Conservation (phyloP, 2,888 invertebrate genomes). For the Ennomos quercinarius region DNA sequence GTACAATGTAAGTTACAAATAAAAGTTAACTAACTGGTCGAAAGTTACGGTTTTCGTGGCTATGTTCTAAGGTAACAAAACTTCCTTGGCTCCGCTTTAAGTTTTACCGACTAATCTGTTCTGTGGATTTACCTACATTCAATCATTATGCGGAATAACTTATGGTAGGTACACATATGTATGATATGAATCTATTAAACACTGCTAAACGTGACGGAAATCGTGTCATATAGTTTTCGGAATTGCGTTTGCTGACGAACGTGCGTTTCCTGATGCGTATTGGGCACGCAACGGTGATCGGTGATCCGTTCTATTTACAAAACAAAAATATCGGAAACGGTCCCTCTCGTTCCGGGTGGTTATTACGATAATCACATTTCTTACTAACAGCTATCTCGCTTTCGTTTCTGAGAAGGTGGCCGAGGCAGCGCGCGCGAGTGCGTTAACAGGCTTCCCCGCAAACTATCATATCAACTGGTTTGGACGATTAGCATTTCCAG, state of each 20-base stretch:
- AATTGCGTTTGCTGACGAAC: slow-evolving; percentile 1
- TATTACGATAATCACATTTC: slow-evolving; percentile 82
- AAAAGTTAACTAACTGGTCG: too few relatives aligned
- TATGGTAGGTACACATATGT: too few relatives aligned
- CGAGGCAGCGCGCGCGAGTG: slow-evolving; percentile 47
- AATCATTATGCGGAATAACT: too few relatives aligned
- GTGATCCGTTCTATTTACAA: slow-evolving; percentile 56
- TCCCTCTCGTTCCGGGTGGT: slow-evolving; percentile 72
- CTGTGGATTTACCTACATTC: too few relatives aligned
- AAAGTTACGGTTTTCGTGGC: too few relatives aligned
- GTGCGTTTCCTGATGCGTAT: slow-evolving; percentile 3
- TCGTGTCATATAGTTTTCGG: slow-evolving; percentile 10
- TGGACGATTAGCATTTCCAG: slow-evolving; percentile 78
- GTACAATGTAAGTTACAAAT: too few relatives aligned
- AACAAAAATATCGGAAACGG: slow-evolving; percentile 67
- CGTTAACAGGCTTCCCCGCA: slow-evolving; percentile 68
- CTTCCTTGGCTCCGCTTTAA: too few relatives aligned
- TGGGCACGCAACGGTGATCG: slow-evolving; percentile 4
- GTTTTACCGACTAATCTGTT: too few relatives aligned
- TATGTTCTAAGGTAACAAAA: too few relatives aligned
- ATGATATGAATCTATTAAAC: neutral
- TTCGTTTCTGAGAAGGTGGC: slow-evolving; percentile 77
- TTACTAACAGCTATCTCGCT: slow-evolving; percentile 78
- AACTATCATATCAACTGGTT: slow-evolving; percentile 79
- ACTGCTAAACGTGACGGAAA: slow-evolving; percentile 10